These are phyloP conservation scores for Drosophila sulfurigaster DNA, from an alignment of 1,140 invertebrate genomes.

Conservation along the genomic window DNA sequence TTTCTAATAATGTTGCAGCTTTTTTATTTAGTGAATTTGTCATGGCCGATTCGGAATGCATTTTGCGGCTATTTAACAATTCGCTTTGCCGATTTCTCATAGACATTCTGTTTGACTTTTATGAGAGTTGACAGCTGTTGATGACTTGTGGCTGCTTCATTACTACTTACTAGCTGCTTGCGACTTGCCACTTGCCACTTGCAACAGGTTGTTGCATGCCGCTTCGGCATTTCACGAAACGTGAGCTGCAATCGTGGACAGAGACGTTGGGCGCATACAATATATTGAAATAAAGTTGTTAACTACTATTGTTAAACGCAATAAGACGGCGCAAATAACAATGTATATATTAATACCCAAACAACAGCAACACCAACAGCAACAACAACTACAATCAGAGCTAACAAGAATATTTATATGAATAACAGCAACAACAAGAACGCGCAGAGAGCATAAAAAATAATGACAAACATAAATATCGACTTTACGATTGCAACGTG, in stretches of 20 bases:
- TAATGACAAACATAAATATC: conserved; percentile 83
- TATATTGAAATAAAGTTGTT: conserved; percentile 62
- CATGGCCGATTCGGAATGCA: conserved; percentile 48
- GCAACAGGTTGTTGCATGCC: conserved; percentile 44
- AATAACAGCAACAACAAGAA: conserved; percentile 45
- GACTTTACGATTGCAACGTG: conserved; percentile 82
- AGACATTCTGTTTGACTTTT: conserved; percentile 50
- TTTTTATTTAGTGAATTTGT: conserved; percentile 23
- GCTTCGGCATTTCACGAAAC: conserved; percentile 60
- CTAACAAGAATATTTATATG: conserved; percentile 61
- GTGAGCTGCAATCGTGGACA: conserved; percentile 20
- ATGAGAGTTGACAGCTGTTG: conserved; percentile 50
- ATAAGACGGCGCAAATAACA: conserved; percentile 55
- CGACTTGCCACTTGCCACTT: conserved; percentile 2
- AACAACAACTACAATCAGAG: conserved; percentile 33
- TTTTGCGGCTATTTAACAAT: conserved; percentile 57
- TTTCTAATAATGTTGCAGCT: conserved; percentile 20
- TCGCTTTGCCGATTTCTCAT: conserved; percentile 52
- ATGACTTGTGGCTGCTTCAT: conserved; percentile 52
- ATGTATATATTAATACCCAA: conserved; percentile 47
- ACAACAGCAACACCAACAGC: conserved; percentile 34
- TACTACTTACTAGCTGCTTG: conserved; percentile 18
- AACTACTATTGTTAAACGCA: conserved; percentile 59
- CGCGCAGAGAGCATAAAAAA: conserved; percentile 76
- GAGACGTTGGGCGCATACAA: conserved; percentile 26